Conservation (phyloP, 92 coral and sea anemone genomes). For the Galaxea fascicularis region DNA sequence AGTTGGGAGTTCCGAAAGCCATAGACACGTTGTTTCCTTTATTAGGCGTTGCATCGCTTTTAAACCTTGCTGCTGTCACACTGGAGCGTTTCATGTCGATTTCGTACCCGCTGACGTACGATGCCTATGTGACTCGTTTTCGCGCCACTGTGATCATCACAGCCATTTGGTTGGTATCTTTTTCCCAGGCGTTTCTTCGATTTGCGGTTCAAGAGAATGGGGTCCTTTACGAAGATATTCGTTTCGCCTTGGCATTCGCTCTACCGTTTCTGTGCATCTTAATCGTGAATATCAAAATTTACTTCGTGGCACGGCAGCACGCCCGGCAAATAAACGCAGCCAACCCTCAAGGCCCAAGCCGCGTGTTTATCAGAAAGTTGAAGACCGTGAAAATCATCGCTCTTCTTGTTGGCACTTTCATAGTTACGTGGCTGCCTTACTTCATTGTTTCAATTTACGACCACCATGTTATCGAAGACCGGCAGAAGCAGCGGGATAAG, state of each 20-base stretch:
- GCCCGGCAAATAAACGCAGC: conserved; percentile 79
- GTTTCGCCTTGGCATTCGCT: conserved; percentile 75
- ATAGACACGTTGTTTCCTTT: conserved; percentile 79
- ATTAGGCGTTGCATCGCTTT: conserved; percentile 90
- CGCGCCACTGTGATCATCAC: conserved; percentile 73
- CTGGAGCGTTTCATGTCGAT: conserved; percentile 92
- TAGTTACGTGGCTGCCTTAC: conserved; percentile 91
- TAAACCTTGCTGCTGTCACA: conserved; percentile 92
- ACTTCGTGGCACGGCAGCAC: conserved; percentile 83
- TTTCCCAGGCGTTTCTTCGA: conserved; percentile 72
- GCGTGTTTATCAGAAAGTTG: conserved; percentile 75
- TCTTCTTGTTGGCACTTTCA: conserved; percentile 89
- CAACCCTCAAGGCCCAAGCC: conserved; percentile 43
- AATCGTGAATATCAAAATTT: conserved; percentile 75
- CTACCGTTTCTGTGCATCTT: conserved; percentile 82
- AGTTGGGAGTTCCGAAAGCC: background rate
- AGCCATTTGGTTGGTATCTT: conserved; percentile 79
- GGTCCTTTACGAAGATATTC: conserved; percentile 74
- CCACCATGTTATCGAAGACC: conserved; percentile 29
- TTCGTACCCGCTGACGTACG: conserved; percentile 78
- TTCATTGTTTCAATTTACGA: conserved; percentile 73
- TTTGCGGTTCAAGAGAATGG: conserved; percentile 47
- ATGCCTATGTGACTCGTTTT: conserved; percentile 57
- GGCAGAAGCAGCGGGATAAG: background rate
- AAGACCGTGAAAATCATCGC: conserved; percentile 84